These are phyloP conservation scores for Saxicola maurus DNA, from an alignment of 2,797 vertebrate species.

Conservation along the genomic window DNA sequence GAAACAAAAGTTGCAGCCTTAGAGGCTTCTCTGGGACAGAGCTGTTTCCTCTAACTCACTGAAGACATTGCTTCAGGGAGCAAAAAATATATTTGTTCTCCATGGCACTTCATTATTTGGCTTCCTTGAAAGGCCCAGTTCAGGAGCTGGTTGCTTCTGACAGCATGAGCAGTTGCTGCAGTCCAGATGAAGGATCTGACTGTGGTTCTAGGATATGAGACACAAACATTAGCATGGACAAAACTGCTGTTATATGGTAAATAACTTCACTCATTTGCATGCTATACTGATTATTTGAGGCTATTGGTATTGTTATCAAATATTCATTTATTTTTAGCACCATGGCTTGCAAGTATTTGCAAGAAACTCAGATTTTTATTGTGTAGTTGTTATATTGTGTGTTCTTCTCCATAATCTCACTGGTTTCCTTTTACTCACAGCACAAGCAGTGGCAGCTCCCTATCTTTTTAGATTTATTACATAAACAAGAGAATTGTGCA, in stretches of 20 bases:
- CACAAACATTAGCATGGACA: not conserved
- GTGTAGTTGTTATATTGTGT: not conserved
- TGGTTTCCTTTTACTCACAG: not conserved
- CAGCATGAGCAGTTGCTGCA: not conserved
- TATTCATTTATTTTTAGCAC: not conserved
- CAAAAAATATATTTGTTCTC: not conserved
- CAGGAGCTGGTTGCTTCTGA: not conserved
- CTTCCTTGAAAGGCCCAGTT: not conserved
- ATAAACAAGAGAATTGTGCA: not conserved
- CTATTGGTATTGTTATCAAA: not conserved
- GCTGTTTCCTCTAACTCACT: not conserved
- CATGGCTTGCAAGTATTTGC: not conserved
- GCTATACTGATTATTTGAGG: not conserved
- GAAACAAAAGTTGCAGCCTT: not conserved
- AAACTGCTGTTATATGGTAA: not conserved
- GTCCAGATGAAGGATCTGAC: not conserved
- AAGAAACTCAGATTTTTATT: not conserved
- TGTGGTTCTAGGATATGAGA: not conserved
- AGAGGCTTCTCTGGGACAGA: not conserved
- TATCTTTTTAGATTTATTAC: not conserved
- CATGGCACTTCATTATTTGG: not conserved
- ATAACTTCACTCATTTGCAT: not conserved
- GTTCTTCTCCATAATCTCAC: not conserved
- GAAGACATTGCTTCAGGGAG: not conserved
- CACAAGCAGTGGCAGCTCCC: not conserved